Percentiles rank a stretch among this genome's conserved stretches.
These are phyloP conservation scores for Hyperoplus lanceolatus DNA, from an alignment of 2,797 vertebrate genomes.

Conservation along the genomic window DNA sequence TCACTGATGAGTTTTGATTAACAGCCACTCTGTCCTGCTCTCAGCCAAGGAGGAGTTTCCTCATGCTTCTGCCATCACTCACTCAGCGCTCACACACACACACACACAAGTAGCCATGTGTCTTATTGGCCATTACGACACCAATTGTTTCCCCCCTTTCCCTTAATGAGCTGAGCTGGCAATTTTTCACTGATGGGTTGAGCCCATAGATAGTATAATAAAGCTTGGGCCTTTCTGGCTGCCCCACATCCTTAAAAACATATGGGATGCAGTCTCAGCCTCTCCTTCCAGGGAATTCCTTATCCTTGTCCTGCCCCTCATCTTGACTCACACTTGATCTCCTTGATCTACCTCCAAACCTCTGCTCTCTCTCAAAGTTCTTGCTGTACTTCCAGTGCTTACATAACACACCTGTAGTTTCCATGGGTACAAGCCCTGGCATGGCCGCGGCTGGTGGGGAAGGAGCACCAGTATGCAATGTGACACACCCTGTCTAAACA, in stretches of 20 bases:
- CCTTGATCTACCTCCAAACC: conserved; percentile 22
- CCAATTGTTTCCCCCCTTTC: conserved; percentile 11
- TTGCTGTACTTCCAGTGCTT: conserved; percentile 57
- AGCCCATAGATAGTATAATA: conserved; percentile 2
- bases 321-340: background rate
- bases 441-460: conserved; percentile 69
- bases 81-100: conserved; percentile 21
- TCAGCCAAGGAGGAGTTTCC: conserved; percentile 34
- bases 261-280: background rate
- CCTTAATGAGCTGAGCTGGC: conserved; percentile 36
- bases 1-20: conserved; percentile 65
- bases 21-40: conserved; percentile 47
- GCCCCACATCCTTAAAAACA: conserved; percentile 5
- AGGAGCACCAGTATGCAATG: conserved; percentile 72
- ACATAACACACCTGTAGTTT: conserved; percentile 83
- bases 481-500: conserved; percentile 86
- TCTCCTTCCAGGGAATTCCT: background rate
- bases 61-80: conserved; percentile 32
- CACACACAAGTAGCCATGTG: conserved; percentile 20
- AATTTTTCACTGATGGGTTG: background rate
- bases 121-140: conserved; percentile 34
- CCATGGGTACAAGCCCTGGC: conserved; percentile 84
- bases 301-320: background rate
- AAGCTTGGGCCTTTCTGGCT: conserved; percentile 6
- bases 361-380: conserved; percentile 25